phyloP scores from a whole-genome alignment of 2,113 vertebrate species.

The Sturnira hondurensis region DNA sequence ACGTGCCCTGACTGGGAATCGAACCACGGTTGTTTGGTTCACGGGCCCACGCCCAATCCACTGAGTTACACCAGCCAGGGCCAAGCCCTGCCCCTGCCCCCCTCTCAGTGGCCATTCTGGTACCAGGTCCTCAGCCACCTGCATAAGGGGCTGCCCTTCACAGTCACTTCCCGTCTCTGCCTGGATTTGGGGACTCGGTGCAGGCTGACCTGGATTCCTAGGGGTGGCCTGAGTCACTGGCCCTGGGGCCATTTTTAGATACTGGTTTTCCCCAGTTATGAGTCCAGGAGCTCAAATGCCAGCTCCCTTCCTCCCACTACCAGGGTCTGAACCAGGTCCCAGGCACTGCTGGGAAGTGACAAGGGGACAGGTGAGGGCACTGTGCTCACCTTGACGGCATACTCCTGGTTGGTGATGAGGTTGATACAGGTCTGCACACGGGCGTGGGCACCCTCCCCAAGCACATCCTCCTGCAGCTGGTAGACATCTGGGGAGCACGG shows the following conservation, averaged over 20 bases:
- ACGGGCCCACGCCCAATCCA: no score
- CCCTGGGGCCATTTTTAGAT: conserved; percentile 4
- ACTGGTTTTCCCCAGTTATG: background rate
- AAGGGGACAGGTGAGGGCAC: background rate
- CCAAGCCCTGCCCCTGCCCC: background rate
- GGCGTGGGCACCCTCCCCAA: conserved; percentile 96
- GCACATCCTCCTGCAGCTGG: conserved; percentile 93
- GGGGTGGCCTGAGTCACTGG: conserved; percentile 17
- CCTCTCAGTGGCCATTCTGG: background rate
- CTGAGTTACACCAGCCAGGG: no score
- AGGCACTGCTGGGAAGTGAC: background rate
- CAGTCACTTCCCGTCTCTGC: background rate
- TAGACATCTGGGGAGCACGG: conserved; percentile 89
- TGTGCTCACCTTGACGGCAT: conserved; percentile 92
- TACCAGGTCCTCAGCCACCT: background rate
- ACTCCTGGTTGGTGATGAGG: conserved; percentile 98
- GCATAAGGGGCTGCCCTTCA: background rate
- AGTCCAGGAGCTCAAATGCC: background rate
- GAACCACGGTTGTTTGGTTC: no score
- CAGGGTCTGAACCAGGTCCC: accelerated
- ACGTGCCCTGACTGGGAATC: no score
- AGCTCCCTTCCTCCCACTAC: background rate
- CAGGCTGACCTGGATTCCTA: conserved; percentile 26
- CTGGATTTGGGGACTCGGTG: background rate
- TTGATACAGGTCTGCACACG: conserved; percentile 95